Evolutionary conservation across 64 coral and sea anemone genomes (phyloP), one percentile per base, ranked within the genome.

Genomic region (Acropora yongei): DNA sequence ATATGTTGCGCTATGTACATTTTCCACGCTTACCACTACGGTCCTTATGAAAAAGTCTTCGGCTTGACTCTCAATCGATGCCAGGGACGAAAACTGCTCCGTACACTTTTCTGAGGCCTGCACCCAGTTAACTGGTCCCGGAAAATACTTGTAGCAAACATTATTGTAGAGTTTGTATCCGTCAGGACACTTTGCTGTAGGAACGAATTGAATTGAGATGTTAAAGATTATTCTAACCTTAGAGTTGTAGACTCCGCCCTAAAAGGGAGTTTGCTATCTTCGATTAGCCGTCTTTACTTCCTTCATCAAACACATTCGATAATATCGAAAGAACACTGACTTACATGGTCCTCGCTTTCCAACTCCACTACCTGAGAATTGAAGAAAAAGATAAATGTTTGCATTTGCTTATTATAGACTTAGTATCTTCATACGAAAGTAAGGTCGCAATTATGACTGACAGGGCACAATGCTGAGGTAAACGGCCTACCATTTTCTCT

Each of bases 141-240:
- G 88, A 41, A 94, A 97, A 74, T 91, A 90, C 72, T 97, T 97
- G 57, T 88, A 97, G n/a, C 95, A 97, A 14, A 89, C 90, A 73
- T 94, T 91, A 65, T 91, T 94, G 72, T 82, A 94, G 78, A 88
- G 86, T 40, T 69, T 81, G 83, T 94, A 97, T 55, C 51, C 88
- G 7, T 72, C 78, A 19, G 83, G 87, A 49, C 95, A 97, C 18
- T 86, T 84, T 16, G 95, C 95, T 97, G 72, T 6, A 14, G 78
- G 72, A 3, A 68, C 4, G 0, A 55, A 69, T 49, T 39, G 49
- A 63, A 63, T 14, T 13, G 3, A 63, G 3, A 63, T 63, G 13
- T 63, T 63, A 63, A 2, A 63, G 60, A 63, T 8, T 13, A 13
- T 63, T 63, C 51, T 55, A 7, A 7, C 5, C 5, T 55, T 8